phyloP scores from a whole-genome alignment of 2,797 vertebrate genomes.

The Taenioides sp. region DNA sequence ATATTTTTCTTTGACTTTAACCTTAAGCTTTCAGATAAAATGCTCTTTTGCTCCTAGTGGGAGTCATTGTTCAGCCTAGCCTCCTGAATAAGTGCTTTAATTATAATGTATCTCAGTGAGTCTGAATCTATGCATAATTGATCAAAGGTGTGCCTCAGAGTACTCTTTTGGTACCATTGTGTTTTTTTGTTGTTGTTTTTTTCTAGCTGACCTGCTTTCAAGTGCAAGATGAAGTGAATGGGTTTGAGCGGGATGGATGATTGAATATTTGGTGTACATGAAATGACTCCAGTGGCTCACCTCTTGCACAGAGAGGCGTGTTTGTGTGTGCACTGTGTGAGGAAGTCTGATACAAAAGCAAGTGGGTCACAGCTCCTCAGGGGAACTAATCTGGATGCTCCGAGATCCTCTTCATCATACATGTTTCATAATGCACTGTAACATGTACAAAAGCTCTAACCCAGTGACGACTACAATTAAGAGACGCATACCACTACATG shows the following conservation, averaged over 20 bases:
- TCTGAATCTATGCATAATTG: constrained; percentile 10
- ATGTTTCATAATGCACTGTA: constrained; percentile 70
- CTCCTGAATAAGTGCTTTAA: constrained; percentile 3
- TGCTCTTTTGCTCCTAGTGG: background rate
- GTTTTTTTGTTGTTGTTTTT: background rate
- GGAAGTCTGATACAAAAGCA: constrained; percentile 55
- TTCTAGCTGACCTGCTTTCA: constrained; percentile 7
- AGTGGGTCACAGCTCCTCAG: constrained; percentile 70
- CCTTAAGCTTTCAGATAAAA: background rate
- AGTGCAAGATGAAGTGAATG: constrained; percentile 8
- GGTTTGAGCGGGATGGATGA: constrained; percentile 8
- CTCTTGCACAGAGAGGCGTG: constrained; percentile 8
- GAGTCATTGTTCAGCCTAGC: background rate
- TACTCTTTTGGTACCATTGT: constrained; percentile 7
- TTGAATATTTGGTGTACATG: constrained; percentile 1
- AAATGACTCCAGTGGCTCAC: constrained; percentile 7
- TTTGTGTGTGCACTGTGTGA: constrained; percentile 41
- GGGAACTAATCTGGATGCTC: constrained; percentile 58
- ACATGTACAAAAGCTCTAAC: constrained; percentile 48
- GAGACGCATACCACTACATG: constrained; percentile 16
- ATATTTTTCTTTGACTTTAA: background rate
- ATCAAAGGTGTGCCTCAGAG: constrained; percentile 8
- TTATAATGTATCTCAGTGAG: background rate
- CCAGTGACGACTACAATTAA: constrained; percentile 20
- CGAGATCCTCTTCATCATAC: constrained; percentile 65